Evolutionary conservation across 2,888 invertebrate species (phyloP).

Genomic region (Acrocyrtus sp.): DNA sequence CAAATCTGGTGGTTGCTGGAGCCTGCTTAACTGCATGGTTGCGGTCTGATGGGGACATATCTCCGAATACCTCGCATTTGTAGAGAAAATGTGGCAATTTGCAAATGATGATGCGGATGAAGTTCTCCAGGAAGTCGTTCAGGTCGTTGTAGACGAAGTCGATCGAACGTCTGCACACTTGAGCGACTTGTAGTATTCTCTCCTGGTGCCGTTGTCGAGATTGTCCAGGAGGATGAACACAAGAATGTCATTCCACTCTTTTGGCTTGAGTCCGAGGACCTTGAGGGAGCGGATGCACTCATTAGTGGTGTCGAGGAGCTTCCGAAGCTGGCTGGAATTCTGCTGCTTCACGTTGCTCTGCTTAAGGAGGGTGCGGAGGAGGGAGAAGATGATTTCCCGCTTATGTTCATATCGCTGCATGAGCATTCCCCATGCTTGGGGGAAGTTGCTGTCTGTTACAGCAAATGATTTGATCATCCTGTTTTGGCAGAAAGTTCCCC

Average conservation of each 20-base stretch:
- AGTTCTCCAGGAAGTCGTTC: too few species aligned
- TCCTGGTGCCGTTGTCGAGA: conserved; percentile 3
- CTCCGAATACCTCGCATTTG: too few species aligned
- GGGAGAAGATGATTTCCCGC: conserved; percentile 29
- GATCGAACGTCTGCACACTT: too few species aligned
- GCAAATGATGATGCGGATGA: too few species aligned
- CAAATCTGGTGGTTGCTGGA: too few species aligned
- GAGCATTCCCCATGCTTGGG: conserved; percentile 31
- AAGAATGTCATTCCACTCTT: conserved; percentile 20
- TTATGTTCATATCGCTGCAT: conserved; percentile 30
- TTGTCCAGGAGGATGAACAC: conserved; percentile 11
- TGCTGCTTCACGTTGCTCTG: conserved; percentile 6
- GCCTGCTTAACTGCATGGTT: too few species aligned
- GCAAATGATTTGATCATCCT: conserved; percentile 34
- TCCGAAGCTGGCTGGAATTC: background rate
- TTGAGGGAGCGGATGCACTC: conserved; percentile 13
- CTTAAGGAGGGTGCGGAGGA: conserved; percentile 3
- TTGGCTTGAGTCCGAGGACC: conserved; percentile 2
- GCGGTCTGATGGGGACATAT: too few species aligned
- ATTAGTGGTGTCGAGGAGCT: conserved; percentile 1
- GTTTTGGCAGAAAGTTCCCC: too few species aligned
- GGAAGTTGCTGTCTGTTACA: conserved; percentile 17
- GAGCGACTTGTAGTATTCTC: conserved; percentile 17
- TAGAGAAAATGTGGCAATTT: too few species aligned
- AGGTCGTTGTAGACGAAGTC: too few species aligned